Evolutionary conservation across 2,797 vertebrate genomes (phyloP).

Genomic region (Coccyzus lansbergi): DNA sequence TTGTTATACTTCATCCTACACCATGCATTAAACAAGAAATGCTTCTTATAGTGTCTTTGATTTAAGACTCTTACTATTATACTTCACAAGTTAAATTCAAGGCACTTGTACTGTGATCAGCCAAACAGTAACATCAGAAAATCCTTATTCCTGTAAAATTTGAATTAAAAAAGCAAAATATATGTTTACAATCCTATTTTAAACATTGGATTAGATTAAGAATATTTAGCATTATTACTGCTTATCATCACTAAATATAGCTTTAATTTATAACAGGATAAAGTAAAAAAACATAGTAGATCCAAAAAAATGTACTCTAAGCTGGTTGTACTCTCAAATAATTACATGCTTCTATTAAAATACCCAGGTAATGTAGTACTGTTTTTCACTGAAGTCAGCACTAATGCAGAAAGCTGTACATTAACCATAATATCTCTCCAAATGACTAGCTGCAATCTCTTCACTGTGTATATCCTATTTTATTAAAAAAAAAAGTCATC

Average conservation of each 20-base stretch:
- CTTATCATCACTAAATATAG: slow-evolving; percentile 18
- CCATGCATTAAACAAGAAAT: background rate
- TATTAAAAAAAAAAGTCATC: background rate
- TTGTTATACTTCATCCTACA: background rate
- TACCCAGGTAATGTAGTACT: background rate
- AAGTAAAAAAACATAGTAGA: background rate
- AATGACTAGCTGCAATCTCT: background rate
- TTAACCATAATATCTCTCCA: background rate
- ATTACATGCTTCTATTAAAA: background rate
- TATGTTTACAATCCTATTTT: background rate
- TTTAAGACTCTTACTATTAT: background rate
- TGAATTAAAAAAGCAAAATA: background rate
- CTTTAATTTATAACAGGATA: slow-evolving; percentile 10
- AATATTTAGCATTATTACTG: background rate
- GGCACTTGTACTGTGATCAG: background rate
- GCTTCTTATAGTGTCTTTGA: background rate
- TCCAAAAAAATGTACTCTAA: background rate
- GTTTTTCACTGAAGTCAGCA: background rate
- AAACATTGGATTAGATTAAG: background rate
- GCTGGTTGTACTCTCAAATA: background rate
- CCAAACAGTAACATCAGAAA: background rate
- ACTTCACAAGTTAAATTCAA: background rate
- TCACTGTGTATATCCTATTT: background rate
- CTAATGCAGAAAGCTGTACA: background rate
- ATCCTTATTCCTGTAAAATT: background rate